phyloP scores from a whole-genome alignment of 2,888 invertebrate genomes.

The Argynnis bischoffii region DNA sequence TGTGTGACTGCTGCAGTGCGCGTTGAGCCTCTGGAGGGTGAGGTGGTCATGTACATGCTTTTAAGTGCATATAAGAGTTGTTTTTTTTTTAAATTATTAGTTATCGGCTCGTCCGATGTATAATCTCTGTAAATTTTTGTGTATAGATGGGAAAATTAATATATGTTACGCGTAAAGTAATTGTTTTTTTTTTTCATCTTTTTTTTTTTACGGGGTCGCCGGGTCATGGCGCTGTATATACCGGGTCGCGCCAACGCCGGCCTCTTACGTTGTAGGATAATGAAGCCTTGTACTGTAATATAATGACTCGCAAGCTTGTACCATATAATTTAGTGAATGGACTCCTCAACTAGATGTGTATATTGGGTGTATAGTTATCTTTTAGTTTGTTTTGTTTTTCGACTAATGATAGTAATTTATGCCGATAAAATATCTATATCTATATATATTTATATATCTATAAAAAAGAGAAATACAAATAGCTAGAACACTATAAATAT shows the following conservation, averaged over 20 bases:
- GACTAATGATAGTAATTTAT: conserved; percentile 81
- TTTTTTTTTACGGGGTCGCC: conserved; percentile 51
- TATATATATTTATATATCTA: conserved; percentile 70
- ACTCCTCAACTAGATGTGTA: conserved; percentile 75
- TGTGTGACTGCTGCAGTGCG: conserved; percentile 49
- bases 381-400: conserved; percentile 71
- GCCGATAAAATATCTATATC: conserved; percentile 73
- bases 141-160: conserved; percentile 80
- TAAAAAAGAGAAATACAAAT: conserved; percentile 78
- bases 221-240: conserved; percentile 59
- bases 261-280: conserved; percentile 54
- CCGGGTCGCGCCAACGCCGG: conserved; percentile 50
- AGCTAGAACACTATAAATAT: conserved; percentile 79
- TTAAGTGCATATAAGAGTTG: conserved; percentile 43
- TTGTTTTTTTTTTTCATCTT: conserved; percentile 62
- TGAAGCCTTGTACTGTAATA: conserved; percentile 76
- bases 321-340: conserved; percentile 70
- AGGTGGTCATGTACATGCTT: conserved; percentile 40
- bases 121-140: conserved; percentile 79
- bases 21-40: conserved; percentile 46
- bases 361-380: conserved; percentile 81
- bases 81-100: conserved; percentile 60
- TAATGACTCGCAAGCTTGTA: conserved; percentile 72
- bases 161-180: conserved; percentile 72
- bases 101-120: conserved; percentile 67